Evolutionary conservation across 2,888 invertebrate genomes (phyloP).

Genomic region (Dasysyrphus tricinctus): DNA sequence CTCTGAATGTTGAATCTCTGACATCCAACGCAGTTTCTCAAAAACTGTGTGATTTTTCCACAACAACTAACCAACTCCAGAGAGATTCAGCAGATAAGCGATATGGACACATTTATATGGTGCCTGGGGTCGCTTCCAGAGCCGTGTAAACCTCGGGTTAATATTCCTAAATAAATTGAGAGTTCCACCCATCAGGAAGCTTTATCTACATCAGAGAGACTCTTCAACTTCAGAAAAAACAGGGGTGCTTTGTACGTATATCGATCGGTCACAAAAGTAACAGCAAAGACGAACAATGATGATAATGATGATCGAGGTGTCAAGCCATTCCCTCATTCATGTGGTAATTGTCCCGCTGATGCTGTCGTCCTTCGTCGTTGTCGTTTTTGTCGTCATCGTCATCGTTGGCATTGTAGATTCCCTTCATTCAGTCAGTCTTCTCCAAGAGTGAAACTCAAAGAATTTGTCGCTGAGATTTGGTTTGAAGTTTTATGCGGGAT

Average conservation of each 20-base stretch:
- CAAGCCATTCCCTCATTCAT: conserved; percentile 70
- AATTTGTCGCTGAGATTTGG: conserved; percentile 70
- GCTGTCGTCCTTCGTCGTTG: not conserved
- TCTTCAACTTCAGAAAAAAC: conserved; percentile 1
- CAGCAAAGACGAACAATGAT: not conserved
- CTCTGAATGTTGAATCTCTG: conserved; percentile 70
- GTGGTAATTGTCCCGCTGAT: conserved; percentile 66
- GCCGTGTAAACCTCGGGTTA: conserved; percentile 59
- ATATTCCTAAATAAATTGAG: conserved; percentile 74
- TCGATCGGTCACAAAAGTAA: conserved; percentile 68
- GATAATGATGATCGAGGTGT: conserved; percentile 70
- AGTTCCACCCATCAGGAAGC: conserved; percentile 71
- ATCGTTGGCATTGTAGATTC: conserved; percentile 6
- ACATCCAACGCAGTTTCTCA: conserved; percentile 60
- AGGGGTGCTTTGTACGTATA: conserved; percentile 18
- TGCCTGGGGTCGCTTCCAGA: conserved; percentile 28
- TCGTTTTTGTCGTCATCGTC: not conserved
- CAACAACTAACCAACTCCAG: conserved; percentile 32
- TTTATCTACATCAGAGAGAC: conserved; percentile 64
- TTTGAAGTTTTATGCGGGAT: conserved; percentile 69
- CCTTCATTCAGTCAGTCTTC: conserved; percentile 19
- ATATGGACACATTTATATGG: conserved; percentile 45
- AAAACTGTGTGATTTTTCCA: conserved; percentile 34
- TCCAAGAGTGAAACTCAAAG: conserved; percentile 36
- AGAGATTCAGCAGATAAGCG: conserved; percentile 41